Conservation (phyloP, 1,140 invertebrate species). For the Tetranychus urticae region DNA sequence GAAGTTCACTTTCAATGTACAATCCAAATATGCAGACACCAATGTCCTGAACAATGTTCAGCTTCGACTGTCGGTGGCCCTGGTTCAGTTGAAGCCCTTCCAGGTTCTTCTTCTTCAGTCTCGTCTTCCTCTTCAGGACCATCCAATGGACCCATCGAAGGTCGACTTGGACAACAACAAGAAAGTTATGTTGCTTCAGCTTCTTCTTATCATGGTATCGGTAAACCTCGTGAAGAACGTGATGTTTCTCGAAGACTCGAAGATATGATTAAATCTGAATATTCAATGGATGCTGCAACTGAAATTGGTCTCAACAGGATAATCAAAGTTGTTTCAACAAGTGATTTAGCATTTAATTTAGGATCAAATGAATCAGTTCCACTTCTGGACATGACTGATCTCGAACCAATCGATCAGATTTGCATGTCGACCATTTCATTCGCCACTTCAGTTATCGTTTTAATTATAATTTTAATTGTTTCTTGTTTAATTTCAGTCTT, state of each 20-base stretch:
- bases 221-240: constrained; percentile 8
- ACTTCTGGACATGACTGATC: constrained; percentile 10
- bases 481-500: constrained; percentile 61
- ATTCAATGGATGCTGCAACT: constrained; percentile 8
- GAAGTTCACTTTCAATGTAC: constrained; percentile 19
- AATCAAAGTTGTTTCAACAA: constrained; percentile 49
- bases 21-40: constrained; percentile 16
- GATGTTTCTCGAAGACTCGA: not conserved
- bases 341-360: constrained; percentile 45
- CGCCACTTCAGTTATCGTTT: constrained; percentile 49
- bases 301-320: constrained; percentile 16
- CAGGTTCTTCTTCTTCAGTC: not conserved
- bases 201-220: not conserved
- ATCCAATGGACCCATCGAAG: constrained; percentile 7
- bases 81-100: not conserved
- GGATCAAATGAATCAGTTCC: constrained; percentile 14
- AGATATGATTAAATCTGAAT: not conserved
- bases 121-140: constrained; percentile 1
- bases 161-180: not conserved
- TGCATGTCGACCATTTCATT: constrained; percentile 80
- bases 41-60: constrained; percentile 17
- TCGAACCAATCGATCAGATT: constrained; percentile 32
- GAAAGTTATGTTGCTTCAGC: not conserved
- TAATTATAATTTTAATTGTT: constrained; percentile 48
- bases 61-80: not conserved